phyloP scores from a whole-genome alignment of 2,113 vertebrate species.

The Morone saxatilis region DNA sequence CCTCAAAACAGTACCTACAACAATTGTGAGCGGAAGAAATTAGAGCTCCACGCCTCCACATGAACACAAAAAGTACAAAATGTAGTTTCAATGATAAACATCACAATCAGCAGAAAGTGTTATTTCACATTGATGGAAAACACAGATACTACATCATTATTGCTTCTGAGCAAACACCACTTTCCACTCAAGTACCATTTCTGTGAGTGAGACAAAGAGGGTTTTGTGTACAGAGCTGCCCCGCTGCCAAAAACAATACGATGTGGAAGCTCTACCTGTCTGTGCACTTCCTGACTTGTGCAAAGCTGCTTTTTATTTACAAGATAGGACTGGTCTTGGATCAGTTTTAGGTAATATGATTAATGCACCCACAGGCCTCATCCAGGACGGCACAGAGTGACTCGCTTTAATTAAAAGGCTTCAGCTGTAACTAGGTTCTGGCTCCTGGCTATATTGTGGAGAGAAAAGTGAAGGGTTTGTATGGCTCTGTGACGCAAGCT shows the following conservation, averaged over 20 bases:
- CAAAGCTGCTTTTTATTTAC: constrained; percentile 55
- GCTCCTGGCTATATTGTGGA: constrained; percentile 61
- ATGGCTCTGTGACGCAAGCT: constrained; percentile 48
- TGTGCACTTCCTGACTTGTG: constrained; percentile 67
- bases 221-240: constrained; percentile 61
- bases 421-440: constrained; percentile 40
- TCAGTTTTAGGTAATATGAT: constrained; percentile 62
- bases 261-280: constrained; percentile 79
- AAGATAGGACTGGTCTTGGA: constrained; percentile 70
- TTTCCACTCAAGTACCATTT: constrained; percentile 56
- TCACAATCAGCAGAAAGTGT: constrained; percentile 41
- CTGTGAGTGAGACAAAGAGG: constrained; percentile 75
- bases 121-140: constrained; percentile 52
- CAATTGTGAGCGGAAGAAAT: not conserved
- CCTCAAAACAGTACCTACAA: not conserved
- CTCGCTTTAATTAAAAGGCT: constrained; percentile 74
- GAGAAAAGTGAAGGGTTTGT: constrained; percentile 57
- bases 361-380: constrained; percentile 57
- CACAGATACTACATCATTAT: constrained; percentile 62
- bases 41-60: not conserved
- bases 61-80: not conserved
- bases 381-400: constrained; percentile 23
- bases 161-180: constrained; percentile 51
- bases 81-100: constrained; percentile 18
- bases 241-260: constrained; percentile 74